Evolutionary conservation across 1,140 invertebrate genomes (phyloP), one percentile per base, ranked within the genome.

Genomic region (Pantala flavescens): DNA sequence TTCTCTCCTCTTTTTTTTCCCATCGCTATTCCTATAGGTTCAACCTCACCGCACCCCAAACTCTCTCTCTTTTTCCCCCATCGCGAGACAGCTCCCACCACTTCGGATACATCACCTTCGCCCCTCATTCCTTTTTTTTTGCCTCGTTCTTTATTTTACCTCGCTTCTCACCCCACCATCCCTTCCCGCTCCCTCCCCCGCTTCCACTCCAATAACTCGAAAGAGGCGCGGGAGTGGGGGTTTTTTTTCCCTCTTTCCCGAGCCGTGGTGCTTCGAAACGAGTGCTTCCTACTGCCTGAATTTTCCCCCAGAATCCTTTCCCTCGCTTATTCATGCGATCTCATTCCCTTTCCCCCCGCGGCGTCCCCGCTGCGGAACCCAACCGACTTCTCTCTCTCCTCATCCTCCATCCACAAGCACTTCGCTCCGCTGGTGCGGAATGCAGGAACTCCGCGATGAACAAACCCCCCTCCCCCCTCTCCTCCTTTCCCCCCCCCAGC

Each of bases 141-240:
- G 5, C 49, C 49, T 16, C 49, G 12, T 21, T 63, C 49, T 63
- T 63, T 21, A 16, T 63, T 21, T 63, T 12, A 12, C 43, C 12
- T 21, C 49, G 28, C 28, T 36, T 21, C 49, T 12, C 12, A 14
- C 49, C 49, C 49, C 49, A 3, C 43, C 43, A 49, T 49, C 43
- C 43, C 16, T 16, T 49, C 16, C 49, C 16, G n/a, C 49, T 14
- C 49, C 71, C 42, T 72, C 71, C 28, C 71, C 10, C 21, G 28
- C 42, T 72, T 72, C 71, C 28, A 72, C 71, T 42, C 71, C 71
- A 28, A 72, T 72, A 72, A 72, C 71, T 72, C 24, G 71, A 72
- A 72, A 72, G 24, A 42, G 49, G 14, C 3, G 49, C 49, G 49
- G 12, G 49, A 14, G 12, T 3, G 3, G 49, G 49, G 49, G 49